These are phyloP conservation scores for Chrysogorgia sp. DNA, from an alignment of 92 coral and sea anemone species.

Conservation along the genomic window DNA sequence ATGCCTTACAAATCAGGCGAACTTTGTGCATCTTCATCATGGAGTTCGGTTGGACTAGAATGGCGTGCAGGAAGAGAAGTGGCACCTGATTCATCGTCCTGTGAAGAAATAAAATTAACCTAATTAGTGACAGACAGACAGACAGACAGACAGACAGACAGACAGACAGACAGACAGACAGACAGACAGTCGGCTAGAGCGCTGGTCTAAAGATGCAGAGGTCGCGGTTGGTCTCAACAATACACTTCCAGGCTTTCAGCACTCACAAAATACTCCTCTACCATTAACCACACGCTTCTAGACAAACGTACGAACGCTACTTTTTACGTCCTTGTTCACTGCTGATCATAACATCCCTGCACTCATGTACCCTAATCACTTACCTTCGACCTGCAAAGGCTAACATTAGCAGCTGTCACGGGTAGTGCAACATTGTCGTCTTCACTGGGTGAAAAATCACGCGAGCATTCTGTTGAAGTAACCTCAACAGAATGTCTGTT, in stretches of 20 bases:
- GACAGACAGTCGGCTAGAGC: too few species aligned
- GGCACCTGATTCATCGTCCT: background rate
- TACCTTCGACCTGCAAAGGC: slow-evolving; percentile 7
- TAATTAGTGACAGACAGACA: too few species aligned
- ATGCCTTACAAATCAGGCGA: slow-evolving; percentile 21
- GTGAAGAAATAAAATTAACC: background rate
- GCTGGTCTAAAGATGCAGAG: too few species aligned
- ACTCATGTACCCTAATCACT: background rate
- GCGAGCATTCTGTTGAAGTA: slow-evolving; percentile 15
- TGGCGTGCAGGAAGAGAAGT: too few species aligned
- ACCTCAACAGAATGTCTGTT: slow-evolving; percentile 36
- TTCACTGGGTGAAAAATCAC: background rate
- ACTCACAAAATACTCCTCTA: too few species aligned
- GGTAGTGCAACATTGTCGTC: background rate
- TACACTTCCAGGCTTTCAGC: too few species aligned
- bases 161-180: too few species aligned
- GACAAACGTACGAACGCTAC: too few species aligned
- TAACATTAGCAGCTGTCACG: background rate
- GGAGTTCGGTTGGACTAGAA: slow-evolving; percentile 42
- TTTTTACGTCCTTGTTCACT: too few species aligned
- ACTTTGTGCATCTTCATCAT: background rate
- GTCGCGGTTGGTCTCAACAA: too few species aligned
- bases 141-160: too few species aligned
- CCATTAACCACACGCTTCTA: too few species aligned
- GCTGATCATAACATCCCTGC: background rate